Evolutionary conservation across 2,888 invertebrate species (phyloP), one percentile per base, ranked within the genome.

Genomic region (Lycia hirtaria): DNA sequence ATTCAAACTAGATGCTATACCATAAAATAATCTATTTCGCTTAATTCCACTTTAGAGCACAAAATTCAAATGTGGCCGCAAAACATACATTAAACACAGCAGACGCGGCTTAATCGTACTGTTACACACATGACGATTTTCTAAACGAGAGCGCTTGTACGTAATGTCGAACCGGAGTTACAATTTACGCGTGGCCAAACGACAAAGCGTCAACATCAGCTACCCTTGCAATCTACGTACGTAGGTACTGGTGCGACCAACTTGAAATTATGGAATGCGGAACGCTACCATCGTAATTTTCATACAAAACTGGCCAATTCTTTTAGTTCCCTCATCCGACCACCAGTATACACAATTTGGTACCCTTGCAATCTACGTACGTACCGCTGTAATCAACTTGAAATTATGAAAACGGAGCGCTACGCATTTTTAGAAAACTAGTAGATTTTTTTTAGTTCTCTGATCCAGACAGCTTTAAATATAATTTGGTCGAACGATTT

Each of bases 111-210:
- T 71, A 68, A 68, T 69, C 65, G 61, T 68, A 64, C 63, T 69
- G 66, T 71, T 67, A 66, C 65, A 72, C 67, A 70, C 71, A 72
- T 68, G 72, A 72, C 69, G 67, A 74, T 75, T 75, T 78, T 71
- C 72, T 71, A 77, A 76, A 80, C 69, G 76, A 78, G 76, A 78
- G 76, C 67, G 69, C 28, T 58, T 58, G 52, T 58, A 65, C 67
- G 70, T 73, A 74, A 78, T 72, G 73, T 72, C 67, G 68, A 69
- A 66, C 67, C 71, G 71, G 66, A 61, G 63, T 72, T 69, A 74
- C 76, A 76, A 77, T 79, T 81, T 74, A 78, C 80, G 77, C 78
- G 69, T 69, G 64, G 71, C 65, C 72, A 75, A 72, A 73, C 79
- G 76, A 74, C 78, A 80, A 78, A 80, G 78, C 70, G 53, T 49